Percentiles rank a stretch among this genome's conserved stretches.
Evolutionary conservation across 1,140 invertebrate genomes (phyloP).

Genomic region (Tetragnatha versicolor): DNA sequence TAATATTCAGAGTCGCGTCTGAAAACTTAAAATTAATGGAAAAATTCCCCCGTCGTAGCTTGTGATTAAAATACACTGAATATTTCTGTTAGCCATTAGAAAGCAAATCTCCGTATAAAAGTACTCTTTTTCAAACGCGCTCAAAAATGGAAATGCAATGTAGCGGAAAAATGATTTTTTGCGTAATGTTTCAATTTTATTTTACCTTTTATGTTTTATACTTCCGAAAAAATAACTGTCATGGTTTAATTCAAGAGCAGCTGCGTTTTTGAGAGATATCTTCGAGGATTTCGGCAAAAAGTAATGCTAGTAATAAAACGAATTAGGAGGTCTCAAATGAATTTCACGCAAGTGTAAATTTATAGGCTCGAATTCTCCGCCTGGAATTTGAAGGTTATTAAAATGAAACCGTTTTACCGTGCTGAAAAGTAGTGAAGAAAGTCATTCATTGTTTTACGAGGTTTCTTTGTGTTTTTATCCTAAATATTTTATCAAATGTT

Average conservation of each 20-base stretch:
- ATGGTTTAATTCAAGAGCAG: slow-evolving; percentile 45
- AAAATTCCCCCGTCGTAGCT: slow-evolving; percentile 38
- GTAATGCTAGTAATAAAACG: slow-evolving; percentile 17
- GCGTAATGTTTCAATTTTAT: slow-evolving; percentile 42
- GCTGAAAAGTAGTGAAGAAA: too few relatives aligned
- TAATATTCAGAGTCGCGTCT: slow-evolving; percentile 39
- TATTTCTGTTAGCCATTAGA: slow-evolving; percentile 52
- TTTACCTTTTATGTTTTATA: slow-evolving; percentile 17
- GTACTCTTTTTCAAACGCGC: slow-evolving; percentile 17
- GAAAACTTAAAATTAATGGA: slow-evolving; percentile 54
- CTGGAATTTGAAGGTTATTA: slow-evolving; percentile 1
- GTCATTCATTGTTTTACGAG: too few relatives aligned
- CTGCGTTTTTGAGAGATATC: slow-evolving; percentile 51
- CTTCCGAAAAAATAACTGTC: slow-evolving; percentile 33
- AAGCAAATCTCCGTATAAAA: slow-evolving; percentile 47
- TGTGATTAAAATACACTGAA: slow-evolving; percentile 52
- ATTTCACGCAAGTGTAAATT: slow-evolving; percentile 44
- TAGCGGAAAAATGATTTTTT: slow-evolving; percentile 47
- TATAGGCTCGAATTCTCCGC: slow-evolving; percentile 17
- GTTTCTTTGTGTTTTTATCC: too few relatives aligned
- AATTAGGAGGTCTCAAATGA: slow-evolving; percentile 39
- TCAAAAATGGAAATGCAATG: slow-evolving; percentile 52
- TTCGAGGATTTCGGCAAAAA: slow-evolving; percentile 30
- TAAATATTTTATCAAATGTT: too few relatives aligned
- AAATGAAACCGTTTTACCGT: too few relatives aligned